Evolutionary conservation across 2,113 vertebrate species (phyloP).

Genomic region (Pluvialis apricaria): DNA sequence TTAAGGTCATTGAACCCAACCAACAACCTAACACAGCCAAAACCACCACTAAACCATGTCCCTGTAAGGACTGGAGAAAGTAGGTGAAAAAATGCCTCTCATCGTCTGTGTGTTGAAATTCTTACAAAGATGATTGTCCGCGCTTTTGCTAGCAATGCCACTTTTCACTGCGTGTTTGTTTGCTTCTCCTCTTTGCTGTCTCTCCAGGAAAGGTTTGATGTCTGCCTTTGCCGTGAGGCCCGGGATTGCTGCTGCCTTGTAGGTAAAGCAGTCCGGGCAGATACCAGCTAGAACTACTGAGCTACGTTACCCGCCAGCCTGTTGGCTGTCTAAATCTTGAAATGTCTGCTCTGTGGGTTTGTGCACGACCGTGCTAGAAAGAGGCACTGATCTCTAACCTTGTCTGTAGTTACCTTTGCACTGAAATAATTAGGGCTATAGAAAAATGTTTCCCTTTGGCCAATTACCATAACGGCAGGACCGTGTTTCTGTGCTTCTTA

Average conservation of each 20-base stretch:
- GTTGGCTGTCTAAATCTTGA: no score
- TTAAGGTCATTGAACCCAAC: no score
- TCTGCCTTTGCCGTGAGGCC: neutral
- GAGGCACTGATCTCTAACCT: neutral
- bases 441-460: neutral
- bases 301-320: fast-evolving
- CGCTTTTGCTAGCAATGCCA: neutral
- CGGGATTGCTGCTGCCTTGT: neutral
- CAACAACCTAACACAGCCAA: no score
- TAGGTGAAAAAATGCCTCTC: neutral
- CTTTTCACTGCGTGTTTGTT: fast-evolving
- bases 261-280: neutral
- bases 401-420: fast-evolving
- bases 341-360: no score
- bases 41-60: no score
- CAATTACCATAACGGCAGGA: neutral
- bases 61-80: neutral
- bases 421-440: fast-evolving
- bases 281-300: no score
- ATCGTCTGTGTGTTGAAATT: neutral
- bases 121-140: neutral
- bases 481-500: fast-evolving
- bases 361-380: fast-evolving
- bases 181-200: neutral
- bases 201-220: neutral